Base-by-base conservation (phyloP, 2,797 vertebrate genomes). In the Carapus acus region DNA sequence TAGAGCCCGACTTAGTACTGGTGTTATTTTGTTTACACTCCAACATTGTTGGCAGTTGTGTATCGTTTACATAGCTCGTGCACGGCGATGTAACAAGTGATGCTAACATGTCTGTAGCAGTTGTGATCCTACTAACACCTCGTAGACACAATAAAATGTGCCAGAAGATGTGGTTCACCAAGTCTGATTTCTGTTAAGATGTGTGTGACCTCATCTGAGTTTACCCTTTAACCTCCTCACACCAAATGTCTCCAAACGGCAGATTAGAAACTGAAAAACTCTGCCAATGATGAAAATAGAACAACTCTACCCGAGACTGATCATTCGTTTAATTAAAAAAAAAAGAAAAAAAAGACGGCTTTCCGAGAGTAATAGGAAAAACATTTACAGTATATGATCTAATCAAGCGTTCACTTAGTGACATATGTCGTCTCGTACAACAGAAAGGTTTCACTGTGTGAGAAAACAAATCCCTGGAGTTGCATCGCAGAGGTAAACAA, bases 301-400 rank as follows among this genome's bases (percentile, higher is more conserved):
- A 71, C 55, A 52, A 66, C 44, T 75, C 58, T 73, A 68, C 82
- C 77, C 71, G 82, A 75, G 66, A 84, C 82, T 70, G 82, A 83
- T 58, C 45, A 61, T 74, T 71, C 82, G 24, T 88, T 90, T 87
- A 83, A 84, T 85, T 24, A 75, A 81, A 66, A 85, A 85, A 81
- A 78, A 76, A 75, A 39, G 74, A n/a, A n/a, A 75, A 81, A 66
- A 85, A 85, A 81, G 77, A 76, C 73, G 37, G 74, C 64, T 85
- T 87, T 84, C 75, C 75, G 86, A 71, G 79, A 86, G 77, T 90
- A 87, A 86, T 83, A 86, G 79, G 76, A 78, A 83, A 82, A 86
- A 84, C 72, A 85, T 86, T 79, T 84, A 87, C 85, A 89, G 82
- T 87, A 88, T 56, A 85, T 88, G 86, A 85, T 87, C 78, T 83